These are phyloP conservation scores for Kryphioiulus occultus DNA, from an alignment of 2,888 invertebrate species.

Conservation along the genomic window DNA sequence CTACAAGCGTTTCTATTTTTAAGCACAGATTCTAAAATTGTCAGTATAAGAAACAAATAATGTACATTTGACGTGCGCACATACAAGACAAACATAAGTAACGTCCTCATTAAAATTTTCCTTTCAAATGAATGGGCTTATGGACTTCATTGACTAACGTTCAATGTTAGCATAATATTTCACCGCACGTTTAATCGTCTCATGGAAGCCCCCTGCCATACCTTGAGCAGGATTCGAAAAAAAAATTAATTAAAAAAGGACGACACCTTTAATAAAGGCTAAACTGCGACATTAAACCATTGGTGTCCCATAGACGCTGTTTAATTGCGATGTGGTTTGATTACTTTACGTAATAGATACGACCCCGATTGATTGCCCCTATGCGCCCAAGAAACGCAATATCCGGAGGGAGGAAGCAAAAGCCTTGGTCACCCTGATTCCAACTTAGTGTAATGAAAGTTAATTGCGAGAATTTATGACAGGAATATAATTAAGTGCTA, in stretches of 20 bases:
- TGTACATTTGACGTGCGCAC: too few species aligned
- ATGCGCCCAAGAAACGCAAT: neutral
- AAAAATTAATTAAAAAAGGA: neutral
- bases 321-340: neutral
- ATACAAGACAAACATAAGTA: too few species aligned
- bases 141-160: too few species aligned
- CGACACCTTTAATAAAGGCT: neutral
- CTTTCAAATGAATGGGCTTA: too few species aligned
- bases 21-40: too few species aligned
- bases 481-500: conserved; percentile 10
- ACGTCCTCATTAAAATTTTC: too few species aligned
- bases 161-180: too few species aligned
- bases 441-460: conserved; percentile 18
- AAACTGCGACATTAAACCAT: neutral
- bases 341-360: neutral
- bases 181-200: too few species aligned
- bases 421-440: neutral
- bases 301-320: neutral
- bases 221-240: neutral
- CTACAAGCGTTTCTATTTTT: too few species aligned
- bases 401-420: neutral
- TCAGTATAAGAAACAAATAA: too few species aligned
- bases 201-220: too few species aligned
- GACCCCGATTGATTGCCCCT: neutral
- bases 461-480: conserved; percentile 34